Evolutionary conservation across 2,888 invertebrate species (phyloP).

Genomic region (Drosophila anomalata): DNA sequence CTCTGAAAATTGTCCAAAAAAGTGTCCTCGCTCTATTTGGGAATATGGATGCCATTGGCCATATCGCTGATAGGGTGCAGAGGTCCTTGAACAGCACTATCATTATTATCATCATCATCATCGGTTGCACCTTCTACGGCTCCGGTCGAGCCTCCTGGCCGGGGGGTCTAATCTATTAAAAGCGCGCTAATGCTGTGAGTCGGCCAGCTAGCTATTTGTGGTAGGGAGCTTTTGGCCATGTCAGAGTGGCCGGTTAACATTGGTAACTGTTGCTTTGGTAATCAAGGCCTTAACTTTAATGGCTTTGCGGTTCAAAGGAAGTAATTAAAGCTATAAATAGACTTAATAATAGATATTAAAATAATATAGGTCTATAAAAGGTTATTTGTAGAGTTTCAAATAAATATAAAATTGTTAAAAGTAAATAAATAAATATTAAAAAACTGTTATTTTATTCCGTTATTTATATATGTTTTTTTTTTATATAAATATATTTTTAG

Average conservation of each 20-base stretch:
- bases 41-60: conserved; percentile 3
- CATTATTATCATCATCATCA: neutral
- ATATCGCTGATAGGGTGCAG: conserved; percentile 24
- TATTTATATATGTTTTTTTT: neutral
- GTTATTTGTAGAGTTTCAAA: neutral
- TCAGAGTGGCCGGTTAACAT: conserved; percentile 31
- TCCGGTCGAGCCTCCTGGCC: conserved; percentile 9
- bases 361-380: neutral
- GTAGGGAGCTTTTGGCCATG: conserved; percentile 19
- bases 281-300: conserved; percentile 21
- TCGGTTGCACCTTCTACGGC: conserved; percentile 18
- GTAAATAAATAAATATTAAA: neutral
- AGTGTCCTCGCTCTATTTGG: conserved; percentile 51
- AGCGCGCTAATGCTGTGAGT: conserved; percentile 37
- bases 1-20: conserved; percentile 50
- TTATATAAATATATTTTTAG: neutral
- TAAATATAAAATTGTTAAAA: too few relatives aligned
- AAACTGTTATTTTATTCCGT: neutral
- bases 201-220: conserved; percentile 30
- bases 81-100: conserved; percentile 27
- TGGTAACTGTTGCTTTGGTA: conserved; percentile 56
- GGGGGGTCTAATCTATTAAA: conserved; percentile 40
- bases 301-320: conserved; percentile 12
- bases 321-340: conserved; percentile 22
- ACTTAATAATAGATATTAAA: too few relatives aligned